Evolutionary conservation across 2,113 vertebrate species (phyloP).

Genomic region (Lepidothrix coronata): DNA sequence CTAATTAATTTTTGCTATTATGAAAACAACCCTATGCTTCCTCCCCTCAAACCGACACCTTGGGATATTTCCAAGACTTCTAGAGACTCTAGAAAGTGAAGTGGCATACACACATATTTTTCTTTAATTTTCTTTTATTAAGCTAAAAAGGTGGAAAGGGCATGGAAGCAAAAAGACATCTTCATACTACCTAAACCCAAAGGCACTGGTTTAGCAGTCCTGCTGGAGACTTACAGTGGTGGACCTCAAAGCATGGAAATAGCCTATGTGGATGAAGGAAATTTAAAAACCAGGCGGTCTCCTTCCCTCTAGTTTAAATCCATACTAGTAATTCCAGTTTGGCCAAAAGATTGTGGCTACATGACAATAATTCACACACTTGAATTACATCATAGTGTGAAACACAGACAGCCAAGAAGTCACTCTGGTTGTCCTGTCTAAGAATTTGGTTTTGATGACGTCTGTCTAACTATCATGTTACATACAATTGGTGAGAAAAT

Average conservation of each 20-base stretch:
- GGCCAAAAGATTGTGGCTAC: not conserved
- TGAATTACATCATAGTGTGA: not conserved
- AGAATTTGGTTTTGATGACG: not conserved
- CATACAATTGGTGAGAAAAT: not conserved
- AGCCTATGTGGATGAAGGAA: not conserved
- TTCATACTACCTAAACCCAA: not conserved
- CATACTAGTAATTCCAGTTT: not conserved
- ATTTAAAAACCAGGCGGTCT: not conserved
- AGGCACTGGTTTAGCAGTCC: not conserved
- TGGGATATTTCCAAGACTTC: not conserved
- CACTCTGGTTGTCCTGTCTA: not conserved
- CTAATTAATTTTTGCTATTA: not conserved
- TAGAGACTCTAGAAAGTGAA: not conserved
- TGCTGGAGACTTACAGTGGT: not conserved
- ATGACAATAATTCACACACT: not conserved
- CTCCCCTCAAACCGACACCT: accelerated
- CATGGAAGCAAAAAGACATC: not conserved
- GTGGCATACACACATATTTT: accelerated
- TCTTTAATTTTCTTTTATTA: not conserved
- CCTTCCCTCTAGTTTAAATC: not conserved
- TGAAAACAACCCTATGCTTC: not conserved
- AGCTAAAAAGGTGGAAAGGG: not conserved
- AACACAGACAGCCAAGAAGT: not conserved
- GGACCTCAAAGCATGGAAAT: not conserved
- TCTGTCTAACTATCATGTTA: not conserved